Percentiles rank a stretch among this genome's conserved stretches.
Evolutionary conservation across 1,140 invertebrate species (phyloP).

Genomic region (Lordiphosa clarofinis): DNA sequence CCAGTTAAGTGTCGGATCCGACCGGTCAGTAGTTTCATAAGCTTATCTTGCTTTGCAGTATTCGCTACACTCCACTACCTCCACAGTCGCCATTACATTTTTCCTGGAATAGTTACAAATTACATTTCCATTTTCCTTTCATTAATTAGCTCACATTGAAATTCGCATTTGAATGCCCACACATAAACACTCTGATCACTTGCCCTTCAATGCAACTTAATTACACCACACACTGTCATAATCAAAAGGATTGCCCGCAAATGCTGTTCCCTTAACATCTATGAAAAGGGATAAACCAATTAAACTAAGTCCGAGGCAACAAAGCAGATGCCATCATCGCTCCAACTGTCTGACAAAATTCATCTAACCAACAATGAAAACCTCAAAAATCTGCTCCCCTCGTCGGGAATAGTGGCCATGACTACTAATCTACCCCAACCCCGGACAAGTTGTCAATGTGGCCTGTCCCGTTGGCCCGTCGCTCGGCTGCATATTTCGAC

Average conservation of each 20-base stretch:
- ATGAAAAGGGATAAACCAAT: slow-evolving; percentile 68
- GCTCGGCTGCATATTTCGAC: slow-evolving; percentile 67
- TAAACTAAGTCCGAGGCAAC: slow-evolving; percentile 54
- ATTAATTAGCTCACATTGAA: background rate
- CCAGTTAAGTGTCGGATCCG: too few relatives aligned
- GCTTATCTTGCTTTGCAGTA: too few relatives aligned
- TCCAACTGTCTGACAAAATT: slow-evolving; percentile 60
- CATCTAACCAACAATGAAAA: slow-evolving; percentile 75
- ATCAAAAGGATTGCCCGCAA: slow-evolving; percentile 38
- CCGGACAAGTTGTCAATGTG: slow-evolving; percentile 7
- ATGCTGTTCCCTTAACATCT: background rate
- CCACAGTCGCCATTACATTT: too few relatives aligned
- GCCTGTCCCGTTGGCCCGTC: slow-evolving; percentile 23
- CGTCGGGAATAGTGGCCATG: slow-evolving; percentile 48
- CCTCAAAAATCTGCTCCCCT: slow-evolving; percentile 61
- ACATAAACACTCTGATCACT: background rate
- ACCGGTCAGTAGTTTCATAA: too few relatives aligned
- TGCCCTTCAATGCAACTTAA: slow-evolving; percentile 58
- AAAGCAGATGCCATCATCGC: slow-evolving; percentile 38
- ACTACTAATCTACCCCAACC: slow-evolving; percentile 42
- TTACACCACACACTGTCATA: slow-evolving; percentile 50
- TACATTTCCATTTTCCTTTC: background rate
- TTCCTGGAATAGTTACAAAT: too few relatives aligned
- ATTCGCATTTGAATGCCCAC: slow-evolving; percentile 2
- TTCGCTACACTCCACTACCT: too few relatives aligned